Base-by-base conservation (phyloP, 2,797 vertebrate genomes). In the Poeciliopsis turneri region DNA sequence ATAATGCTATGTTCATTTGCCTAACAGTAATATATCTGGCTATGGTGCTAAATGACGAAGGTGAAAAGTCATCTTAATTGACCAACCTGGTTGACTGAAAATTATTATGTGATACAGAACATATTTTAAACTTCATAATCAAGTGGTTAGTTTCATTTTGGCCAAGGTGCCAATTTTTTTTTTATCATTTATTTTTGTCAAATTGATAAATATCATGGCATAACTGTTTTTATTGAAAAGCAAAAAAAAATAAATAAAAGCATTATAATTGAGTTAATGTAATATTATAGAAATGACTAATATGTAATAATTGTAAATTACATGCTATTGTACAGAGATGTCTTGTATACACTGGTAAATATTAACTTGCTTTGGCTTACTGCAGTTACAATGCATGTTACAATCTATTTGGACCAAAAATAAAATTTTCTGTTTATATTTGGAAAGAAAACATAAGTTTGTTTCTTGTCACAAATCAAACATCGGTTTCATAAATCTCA, bases 1-100 rank as follows among this genome's bases (percentile, higher is more conserved):
- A 77, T 90, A 84, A 82, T 36, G 86, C 82, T 87, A 61, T 61
- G 82, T 84, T 89, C 80, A 55, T 79, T 69, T 66, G 84, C 71
- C 82, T 43, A 72, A 25, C 61, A 76, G 72, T 64, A 78, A 74
- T 68, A 39, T 68, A 30, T 55, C 61, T 45, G 53, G 75, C 75
- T n/a, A 84, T 10, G 76, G 46, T n/a, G 78, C 12, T 51, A 74
- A 72, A 83, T 33, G 49, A 78, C 51, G 13, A 41, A 78, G 25
- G 33, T 73, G 16, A 51, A 33, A 81, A 76, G 69, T 77, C n/a
- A 78, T 23, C 45, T 46, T 46, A 46, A 46, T 46, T 46, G 45
- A 46, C 45, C 45, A 4, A 46, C 45, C 74, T 36, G 33, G 36
- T 66, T 73, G 33, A 68, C 36, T 33, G 41, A n/a, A 33, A 79